Base-by-base conservation (phyloP, 2,888 invertebrate genomes). In the Oegoconia quadripuncta region DNA sequence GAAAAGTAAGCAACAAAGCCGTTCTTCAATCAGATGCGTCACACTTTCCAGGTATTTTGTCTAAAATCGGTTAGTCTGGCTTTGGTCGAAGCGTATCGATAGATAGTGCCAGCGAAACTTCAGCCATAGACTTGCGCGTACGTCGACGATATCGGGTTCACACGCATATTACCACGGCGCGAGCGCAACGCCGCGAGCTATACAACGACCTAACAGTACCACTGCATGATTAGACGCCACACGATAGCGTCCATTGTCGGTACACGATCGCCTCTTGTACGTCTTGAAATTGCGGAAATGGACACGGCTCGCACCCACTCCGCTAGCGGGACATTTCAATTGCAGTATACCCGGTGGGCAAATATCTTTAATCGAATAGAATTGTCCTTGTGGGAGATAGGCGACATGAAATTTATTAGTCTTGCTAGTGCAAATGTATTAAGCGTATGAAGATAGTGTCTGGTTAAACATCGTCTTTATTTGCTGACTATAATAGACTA, bases 271-370 rank as follows among this genome's bases (percentile, higher is more conserved):
- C 75, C 78, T 76, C 74, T 74, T 75, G 76, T 78, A 75, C 79
- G 76, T 80, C 77, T 80, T 71, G 81, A 79, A 81, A 86, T 83
- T 83, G 82, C 82, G 86, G 84, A 86, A 86, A 84, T 82, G 78
- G 76, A 81, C 76, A 68, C 70, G 65, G 72, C 71, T 76, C 62
- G 78, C 81, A 80, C 80, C 75, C 80, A 78, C 75, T 73, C 60
- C 61, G 69, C 69, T 78, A 74, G 78, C 78, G 80, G 79, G 82
- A 84, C 82, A 79, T 86, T 84, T 84, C 86, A 82, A 86, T 84
- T 82, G 80, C 77, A 59, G 68, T 68, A 64, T 50, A 62, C 63
- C 73, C 63, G 63, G 63, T 67, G 64, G 70, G 74, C 73, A 69
- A 69, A 70, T 68, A 67, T 72, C 59, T 58, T 60, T 65, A 69